Percentiles rank a stretch among this genome's conserved stretches.
Evolutionary conservation across 2,797 vertebrate species (phyloP).

Genomic region (Eidolon dupreanum): DNA sequence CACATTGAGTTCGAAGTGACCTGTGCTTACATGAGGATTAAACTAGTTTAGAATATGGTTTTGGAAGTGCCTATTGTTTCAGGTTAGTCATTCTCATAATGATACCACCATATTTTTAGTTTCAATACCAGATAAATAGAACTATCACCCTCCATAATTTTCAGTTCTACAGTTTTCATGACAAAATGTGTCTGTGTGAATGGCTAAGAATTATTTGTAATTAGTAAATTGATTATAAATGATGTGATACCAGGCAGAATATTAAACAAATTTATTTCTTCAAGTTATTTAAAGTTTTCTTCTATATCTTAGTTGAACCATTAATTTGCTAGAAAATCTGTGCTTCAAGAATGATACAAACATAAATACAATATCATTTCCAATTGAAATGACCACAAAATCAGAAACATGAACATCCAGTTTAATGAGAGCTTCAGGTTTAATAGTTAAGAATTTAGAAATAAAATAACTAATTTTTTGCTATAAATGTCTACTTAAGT

Average conservation of each 20-base stretch:
- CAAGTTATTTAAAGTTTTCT: not conserved
- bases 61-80: constrained; percentile 10
- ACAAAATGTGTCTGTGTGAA: not conserved
- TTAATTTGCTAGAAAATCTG: not conserved
- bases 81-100: not conserved
- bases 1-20: constrained; percentile 56
- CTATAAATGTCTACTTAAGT: not conserved
- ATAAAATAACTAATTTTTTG: constrained; percentile 37
- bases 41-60: constrained; percentile 55
- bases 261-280: not conserved
- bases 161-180: not conserved
- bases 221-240: not conserved
- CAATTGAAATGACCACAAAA: not conserved
- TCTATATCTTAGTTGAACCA: not conserved
- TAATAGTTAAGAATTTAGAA: not conserved
- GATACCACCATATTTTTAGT: not conserved
- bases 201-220: constrained; percentile 11
- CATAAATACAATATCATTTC: not conserved
- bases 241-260: not conserved
- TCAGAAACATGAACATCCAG: not conserved
- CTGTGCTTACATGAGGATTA: constrained; percentile 63
- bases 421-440: not conserved
- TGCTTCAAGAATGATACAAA: not conserved
- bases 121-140: not conserved
- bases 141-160: not conserved